Conservation (phyloP, 2,888 invertebrate genomes). For the Erebia palarica region DNA sequence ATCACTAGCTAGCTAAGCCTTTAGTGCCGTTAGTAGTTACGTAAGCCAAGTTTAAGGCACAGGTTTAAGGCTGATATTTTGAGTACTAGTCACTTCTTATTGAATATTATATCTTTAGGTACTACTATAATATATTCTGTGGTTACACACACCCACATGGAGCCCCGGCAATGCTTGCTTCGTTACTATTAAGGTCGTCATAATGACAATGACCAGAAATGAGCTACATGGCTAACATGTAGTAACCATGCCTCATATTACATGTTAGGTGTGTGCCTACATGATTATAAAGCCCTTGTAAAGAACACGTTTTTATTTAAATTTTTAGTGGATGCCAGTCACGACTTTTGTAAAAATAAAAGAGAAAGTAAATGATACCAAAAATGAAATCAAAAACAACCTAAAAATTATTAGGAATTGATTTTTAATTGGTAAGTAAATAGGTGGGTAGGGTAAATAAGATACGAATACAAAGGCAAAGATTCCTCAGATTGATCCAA, state of each 20-base stretch:
- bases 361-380: too few species aligned
- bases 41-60: slow-evolving; percentile 73
- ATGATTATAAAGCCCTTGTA: neutral
- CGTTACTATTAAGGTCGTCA: slow-evolving; percentile 7
- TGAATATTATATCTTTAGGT: slow-evolving; percentile 41
- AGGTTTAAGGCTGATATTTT: slow-evolving; percentile 69
- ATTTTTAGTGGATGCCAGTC: too few species aligned
- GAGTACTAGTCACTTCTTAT: slow-evolving; percentile 42
- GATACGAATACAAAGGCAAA: too few species aligned
- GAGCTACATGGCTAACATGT: slow-evolving; percentile 13
- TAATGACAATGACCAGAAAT: slow-evolving; percentile 14
- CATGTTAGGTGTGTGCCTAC: neutral
- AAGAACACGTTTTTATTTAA: neutral
- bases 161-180: slow-evolving; percentile 28
- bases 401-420: too few species aligned
- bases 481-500: too few species aligned
- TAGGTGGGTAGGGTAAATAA: too few species aligned
- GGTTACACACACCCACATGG: slow-evolving; percentile 39
- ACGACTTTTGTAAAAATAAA: too few species aligned
- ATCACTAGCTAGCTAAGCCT: slow-evolving; percentile 42
- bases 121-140: too few species aligned
- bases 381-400: too few species aligned
- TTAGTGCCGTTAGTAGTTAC: slow-evolving; percentile 52
- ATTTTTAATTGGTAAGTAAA: neutral
- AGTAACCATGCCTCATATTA: neutral